Evolutionary conservation across 2,113 vertebrate genomes (phyloP).

Genomic region (Todiramphus saurophagus): DNA sequence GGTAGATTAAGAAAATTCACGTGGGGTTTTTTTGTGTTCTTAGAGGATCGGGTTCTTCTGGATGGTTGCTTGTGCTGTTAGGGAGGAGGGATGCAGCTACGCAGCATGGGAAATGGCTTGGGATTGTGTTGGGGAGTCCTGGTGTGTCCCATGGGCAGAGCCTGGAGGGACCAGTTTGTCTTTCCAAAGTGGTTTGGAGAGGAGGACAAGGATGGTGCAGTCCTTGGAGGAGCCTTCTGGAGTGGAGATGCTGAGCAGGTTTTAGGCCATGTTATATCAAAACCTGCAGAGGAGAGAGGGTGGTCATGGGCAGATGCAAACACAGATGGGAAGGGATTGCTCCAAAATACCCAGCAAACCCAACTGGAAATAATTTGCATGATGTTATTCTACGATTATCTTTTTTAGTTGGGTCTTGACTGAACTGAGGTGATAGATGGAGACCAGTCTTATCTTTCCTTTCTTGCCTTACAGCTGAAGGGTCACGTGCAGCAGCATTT

Average conservation of each 20-base stretch:
- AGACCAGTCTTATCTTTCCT: neutral
- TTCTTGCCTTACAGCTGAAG: neutral
- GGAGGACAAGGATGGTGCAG: neutral
- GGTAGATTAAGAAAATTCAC: neutral
- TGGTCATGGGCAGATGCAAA: neutral
- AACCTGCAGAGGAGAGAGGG: neutral
- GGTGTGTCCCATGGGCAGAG: neutral
- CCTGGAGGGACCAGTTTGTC: neutral
- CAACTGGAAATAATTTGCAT: neutral
- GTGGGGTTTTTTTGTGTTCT: neutral
- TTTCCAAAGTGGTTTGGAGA: neutral
- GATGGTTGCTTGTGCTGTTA: neutral
- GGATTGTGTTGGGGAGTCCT: neutral
- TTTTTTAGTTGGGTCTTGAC: neutral
- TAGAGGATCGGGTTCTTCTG: neutral
- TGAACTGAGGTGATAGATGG: too few species aligned
- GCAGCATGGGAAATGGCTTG: neutral
- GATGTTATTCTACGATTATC: neutral
- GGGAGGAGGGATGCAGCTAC: neutral
- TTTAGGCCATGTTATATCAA: neutral
- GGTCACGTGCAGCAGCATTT: rapidly evolving
- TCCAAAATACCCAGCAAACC: neutral
- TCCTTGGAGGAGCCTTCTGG: neutral
- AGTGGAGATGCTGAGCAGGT: neutral
- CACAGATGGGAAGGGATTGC: neutral